These are phyloP conservation scores for Tribolium castaneum DNA, from an alignment of 1,140 invertebrate species.

Conservation along the genomic window DNA sequence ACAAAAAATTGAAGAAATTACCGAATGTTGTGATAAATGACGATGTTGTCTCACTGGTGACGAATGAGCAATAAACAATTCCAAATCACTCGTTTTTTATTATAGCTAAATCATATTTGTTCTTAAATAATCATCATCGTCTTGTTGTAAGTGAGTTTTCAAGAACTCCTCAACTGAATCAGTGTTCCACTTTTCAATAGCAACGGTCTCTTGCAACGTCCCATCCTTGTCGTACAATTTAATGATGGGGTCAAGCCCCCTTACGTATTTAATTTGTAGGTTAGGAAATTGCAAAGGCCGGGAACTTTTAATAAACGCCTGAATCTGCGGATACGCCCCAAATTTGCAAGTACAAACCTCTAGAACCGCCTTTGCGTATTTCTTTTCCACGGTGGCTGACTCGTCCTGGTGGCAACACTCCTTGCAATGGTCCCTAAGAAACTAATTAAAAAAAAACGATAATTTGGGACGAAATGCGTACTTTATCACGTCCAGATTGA, in stretches of 20 bases:
- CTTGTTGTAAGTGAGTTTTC: conserved; percentile 79
- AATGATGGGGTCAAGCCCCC: conserved; percentile 92
- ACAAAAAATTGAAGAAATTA: conserved; percentile 65
- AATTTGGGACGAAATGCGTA: conserved; percentile 58
- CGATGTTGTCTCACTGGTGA: conserved; percentile 35
- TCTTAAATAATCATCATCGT: conserved; percentile 71
- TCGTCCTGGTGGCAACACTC: conserved; percentile 80
- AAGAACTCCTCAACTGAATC: conserved; percentile 96
- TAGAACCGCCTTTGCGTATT: conserved; percentile 86
- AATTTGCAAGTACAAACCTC: conserved; percentile 97
- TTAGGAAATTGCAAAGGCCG: conserved; percentile 87
- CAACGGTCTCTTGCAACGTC: conserved; percentile 85
- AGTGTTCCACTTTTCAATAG: conserved; percentile 97
- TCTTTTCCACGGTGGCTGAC: conserved; percentile 71
- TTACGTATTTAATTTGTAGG: conserved; percentile 88
- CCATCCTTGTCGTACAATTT: conserved; percentile 87
- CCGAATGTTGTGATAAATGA: conserved; percentile 54
- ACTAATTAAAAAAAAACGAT: not conserved
- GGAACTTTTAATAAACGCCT: conserved; percentile 94
- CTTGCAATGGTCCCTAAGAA: conserved; percentile 76
- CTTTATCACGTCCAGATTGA: conserved; percentile 76
- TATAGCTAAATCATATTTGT: conserved; percentile 71
- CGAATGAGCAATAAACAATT: not conserved
- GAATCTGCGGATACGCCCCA: conserved; percentile 94
- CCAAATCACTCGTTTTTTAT: not conserved